phyloP scores from a whole-genome alignment of 2,113 vertebrate species.

The Rhinopithecus roxellana region DNA sequence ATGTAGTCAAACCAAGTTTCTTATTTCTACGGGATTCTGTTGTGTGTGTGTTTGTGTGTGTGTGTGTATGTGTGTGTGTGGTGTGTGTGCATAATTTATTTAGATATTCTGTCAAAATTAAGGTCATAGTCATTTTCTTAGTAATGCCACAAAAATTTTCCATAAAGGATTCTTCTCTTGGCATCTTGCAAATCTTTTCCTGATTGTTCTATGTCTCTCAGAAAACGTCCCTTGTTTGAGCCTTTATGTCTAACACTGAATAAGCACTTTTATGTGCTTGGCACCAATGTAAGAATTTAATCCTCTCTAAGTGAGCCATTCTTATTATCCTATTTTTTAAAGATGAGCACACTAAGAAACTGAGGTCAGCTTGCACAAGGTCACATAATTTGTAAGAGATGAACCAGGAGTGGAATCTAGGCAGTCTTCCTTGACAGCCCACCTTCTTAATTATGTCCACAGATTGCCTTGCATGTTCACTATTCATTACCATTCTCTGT shows the following conservation, averaged over 20 bases:
- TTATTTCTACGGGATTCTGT: not conserved
- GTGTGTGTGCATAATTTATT: not conserved
- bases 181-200: not conserved
- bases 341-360: not conserved
- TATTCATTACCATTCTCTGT: not conserved
- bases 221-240: not conserved
- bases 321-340: not conserved
- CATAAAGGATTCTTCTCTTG: not conserved
- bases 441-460: not conserved
- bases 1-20: not conserved
- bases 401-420: not conserved
- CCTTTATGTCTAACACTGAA: not conserved
- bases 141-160: not conserved
- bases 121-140: not conserved
- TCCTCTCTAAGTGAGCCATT: not conserved
- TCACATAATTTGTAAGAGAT: not conserved
- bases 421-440: not conserved
- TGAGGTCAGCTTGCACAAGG: not conserved
- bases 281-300: not conserved
- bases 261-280: not conserved
- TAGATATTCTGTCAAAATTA: not conserved
- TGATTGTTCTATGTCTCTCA: not conserved
- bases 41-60: not conserved
- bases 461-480: not conserved
- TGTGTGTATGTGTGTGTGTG: not conserved